Conservation (phyloP, 2,888 invertebrate genomes). For the Lucinisca nassula region DNA sequence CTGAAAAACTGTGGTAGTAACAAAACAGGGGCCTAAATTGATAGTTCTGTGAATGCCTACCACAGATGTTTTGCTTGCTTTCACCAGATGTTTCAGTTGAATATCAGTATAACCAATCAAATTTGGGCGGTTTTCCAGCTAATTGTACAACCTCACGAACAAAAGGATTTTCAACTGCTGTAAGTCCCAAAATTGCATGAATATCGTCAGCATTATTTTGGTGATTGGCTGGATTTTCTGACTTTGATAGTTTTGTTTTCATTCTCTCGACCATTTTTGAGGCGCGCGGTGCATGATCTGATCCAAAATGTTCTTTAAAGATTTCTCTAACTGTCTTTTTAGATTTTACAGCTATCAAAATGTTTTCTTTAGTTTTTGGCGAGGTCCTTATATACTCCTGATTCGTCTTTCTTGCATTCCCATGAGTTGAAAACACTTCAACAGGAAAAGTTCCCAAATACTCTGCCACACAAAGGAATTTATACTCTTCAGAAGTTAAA, state of each 20-base stretch:
- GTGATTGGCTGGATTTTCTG: no score
- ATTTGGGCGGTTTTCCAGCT: constrained; percentile 23
- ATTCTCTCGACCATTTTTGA: not conserved
- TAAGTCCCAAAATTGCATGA: no score
- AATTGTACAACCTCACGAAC: not conserved
- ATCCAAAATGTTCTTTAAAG: not conserved
- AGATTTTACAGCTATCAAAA: not conserved
- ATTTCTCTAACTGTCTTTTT: not conserved
- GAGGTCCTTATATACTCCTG: constrained; percentile 20
- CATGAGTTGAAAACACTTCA: not conserved
- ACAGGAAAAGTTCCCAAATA: constrained; percentile 28
- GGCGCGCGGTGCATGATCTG: not conserved
- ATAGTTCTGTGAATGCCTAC: constrained; percentile 26
- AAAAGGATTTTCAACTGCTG: not conserved
- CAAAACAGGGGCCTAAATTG: constrained; percentile 34
- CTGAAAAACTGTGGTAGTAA: constrained; percentile 36
- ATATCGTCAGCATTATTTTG: no score
- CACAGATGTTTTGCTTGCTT: not conserved
- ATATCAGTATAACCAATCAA: constrained; percentile 33
- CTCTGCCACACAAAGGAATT: constrained; percentile 1
- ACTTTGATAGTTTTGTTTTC: no score
- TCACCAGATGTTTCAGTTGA: constrained; percentile 23
- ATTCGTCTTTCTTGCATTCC: constrained; percentile 20
- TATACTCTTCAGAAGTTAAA: not conserved
- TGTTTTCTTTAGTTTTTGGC: constrained; percentile 3